Conservation (phyloP, 2,113 vertebrate genomes). For the Pedetes capensis region DNA sequence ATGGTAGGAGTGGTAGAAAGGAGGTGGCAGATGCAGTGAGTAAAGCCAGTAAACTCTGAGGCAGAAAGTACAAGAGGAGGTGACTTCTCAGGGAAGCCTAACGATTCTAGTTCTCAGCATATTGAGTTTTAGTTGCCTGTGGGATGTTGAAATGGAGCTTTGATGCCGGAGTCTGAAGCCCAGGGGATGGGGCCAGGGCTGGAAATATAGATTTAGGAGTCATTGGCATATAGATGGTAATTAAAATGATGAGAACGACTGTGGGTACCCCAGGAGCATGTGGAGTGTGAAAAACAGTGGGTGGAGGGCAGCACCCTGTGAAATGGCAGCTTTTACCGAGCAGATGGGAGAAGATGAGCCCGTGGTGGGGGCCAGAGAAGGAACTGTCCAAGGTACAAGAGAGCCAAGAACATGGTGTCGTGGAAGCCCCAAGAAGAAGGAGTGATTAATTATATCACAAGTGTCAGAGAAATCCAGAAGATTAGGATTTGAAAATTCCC, state of each 20-base stretch:
- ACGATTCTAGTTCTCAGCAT: constrained; percentile 8
- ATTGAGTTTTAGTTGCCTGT: constrained; percentile 31
- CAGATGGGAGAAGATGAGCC: constrained; percentile 63
- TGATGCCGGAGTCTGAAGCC: constrained; percentile 17
- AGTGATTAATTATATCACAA: constrained; percentile 25
- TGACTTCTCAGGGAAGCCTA: neutral
- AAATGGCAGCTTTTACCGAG: constrained; percentile 52
- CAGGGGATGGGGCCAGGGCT: neutral
- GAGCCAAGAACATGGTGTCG: constrained; percentile 38
- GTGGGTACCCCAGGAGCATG: constrained; percentile 57
- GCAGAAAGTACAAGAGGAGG: neutral
- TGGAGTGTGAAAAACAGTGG: constrained; percentile 63
- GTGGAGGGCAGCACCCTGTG: constrained; percentile 66
- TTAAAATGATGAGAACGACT: constrained; percentile 46
- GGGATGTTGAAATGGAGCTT: neutral
- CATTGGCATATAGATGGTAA: constrained; percentile 41
- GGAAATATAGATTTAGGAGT: constrained; percentile 46
- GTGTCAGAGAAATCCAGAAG: constrained; percentile 14
- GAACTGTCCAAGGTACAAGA: constrained; percentile 36
- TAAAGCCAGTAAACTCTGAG: neutral
- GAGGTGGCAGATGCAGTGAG: neutral
- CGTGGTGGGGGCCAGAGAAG: neutral
- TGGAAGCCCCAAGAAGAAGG: neutral
- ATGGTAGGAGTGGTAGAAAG: neutral
- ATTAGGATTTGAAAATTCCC: constrained; percentile 47